Base-by-base conservation (phyloP, 2,113 vertebrate species). In the Sitta europaea region DNA sequence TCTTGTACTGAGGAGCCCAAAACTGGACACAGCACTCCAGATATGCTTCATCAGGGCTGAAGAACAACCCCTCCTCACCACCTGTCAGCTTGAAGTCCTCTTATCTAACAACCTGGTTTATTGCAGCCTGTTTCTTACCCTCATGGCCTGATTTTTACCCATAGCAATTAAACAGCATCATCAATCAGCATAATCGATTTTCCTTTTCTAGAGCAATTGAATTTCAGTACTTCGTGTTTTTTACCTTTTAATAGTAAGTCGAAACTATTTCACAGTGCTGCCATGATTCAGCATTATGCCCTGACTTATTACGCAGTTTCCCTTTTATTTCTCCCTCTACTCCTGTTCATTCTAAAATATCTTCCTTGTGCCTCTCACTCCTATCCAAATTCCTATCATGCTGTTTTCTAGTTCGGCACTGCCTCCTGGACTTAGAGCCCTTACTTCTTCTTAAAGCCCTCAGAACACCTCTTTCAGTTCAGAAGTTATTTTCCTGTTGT, bases 271-370 rank as follows among this genome's bases (percentile, higher is more conserved):
- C 38, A 59, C 38, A 62, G 27, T 43, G 6, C 8, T 40, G 87
- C 27, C 38, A 8, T 31, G 27, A 71, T 55, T 66, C 18, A 47
- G 25, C 14, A 50, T 82, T 67, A 47, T 17, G 18, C 36, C 13
- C 25, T 23, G 22, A 11, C 2, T 86, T 73, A 47, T n/a, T 76
- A 36, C 1, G 33, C 8, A 1, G 21, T 20, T 2, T 0, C 4
- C 7, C 27, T 45, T 16, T 22, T 10, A 38, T 66, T 73, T 62
- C 12, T 19, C 16, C 14, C 27, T 75, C 33, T 73, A 15, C 14
- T 35, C 9, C 33, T 14, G 3, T 15, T 73, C 36, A 62, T 61
- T n/a, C 29, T 31, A 58, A 73, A 89, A 54, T 33, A 68, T 4
- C 21, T 53, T 62, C 7, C 4, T 13, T 27, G 17, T 35, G 25